phyloP scores from a whole-genome alignment of 1,140 invertebrate genomes.

The Frieseomelitta varia region DNA sequence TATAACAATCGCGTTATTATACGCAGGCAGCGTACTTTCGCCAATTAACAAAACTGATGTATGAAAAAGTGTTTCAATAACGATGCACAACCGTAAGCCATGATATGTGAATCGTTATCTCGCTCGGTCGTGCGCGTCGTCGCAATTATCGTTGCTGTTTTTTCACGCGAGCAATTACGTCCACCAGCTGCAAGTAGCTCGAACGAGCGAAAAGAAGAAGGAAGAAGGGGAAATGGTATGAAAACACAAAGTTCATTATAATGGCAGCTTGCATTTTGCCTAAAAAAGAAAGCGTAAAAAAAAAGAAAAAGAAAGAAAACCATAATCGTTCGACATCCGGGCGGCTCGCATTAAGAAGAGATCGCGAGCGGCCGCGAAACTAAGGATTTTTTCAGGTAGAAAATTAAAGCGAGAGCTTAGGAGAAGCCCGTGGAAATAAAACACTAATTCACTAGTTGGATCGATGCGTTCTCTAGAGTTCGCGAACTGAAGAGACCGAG shows the following conservation, averaged over 20 bases:
- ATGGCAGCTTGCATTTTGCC: slow-evolving; percentile 12
- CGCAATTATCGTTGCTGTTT: slow-evolving; percentile 7
- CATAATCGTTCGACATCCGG: not conserved
- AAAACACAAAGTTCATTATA: slow-evolving; percentile 27
- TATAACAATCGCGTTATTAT: too few species aligned
- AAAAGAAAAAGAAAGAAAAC: not conserved
- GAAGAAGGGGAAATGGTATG: not conserved
- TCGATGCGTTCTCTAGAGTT: slow-evolving; percentile 71
- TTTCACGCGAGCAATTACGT: not conserved
- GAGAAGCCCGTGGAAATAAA: slow-evolving; percentile 72
- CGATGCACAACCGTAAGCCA: not conserved
- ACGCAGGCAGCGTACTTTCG: not conserved
- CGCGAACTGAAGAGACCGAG: slow-evolving; percentile 59
- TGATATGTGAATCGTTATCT: not conserved
- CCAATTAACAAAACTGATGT: not conserved
- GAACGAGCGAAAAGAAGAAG: not conserved
- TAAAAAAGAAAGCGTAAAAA: slow-evolving; percentile 26
- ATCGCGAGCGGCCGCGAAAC: slow-evolving; percentile 33
- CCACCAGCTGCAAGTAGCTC: not conserved
- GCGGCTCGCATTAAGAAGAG: slow-evolving; percentile 26
- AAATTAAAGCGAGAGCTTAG: slow-evolving; percentile 75
- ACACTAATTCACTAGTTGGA: slow-evolving; percentile 72
- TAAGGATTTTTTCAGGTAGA: slow-evolving; percentile 73
- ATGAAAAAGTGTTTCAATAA: not conserved
- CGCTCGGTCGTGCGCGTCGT: not conserved